Evolutionary conservation across 1,140 invertebrate species (phyloP).

Genomic region (Brevipalpus yothersi): DNA sequence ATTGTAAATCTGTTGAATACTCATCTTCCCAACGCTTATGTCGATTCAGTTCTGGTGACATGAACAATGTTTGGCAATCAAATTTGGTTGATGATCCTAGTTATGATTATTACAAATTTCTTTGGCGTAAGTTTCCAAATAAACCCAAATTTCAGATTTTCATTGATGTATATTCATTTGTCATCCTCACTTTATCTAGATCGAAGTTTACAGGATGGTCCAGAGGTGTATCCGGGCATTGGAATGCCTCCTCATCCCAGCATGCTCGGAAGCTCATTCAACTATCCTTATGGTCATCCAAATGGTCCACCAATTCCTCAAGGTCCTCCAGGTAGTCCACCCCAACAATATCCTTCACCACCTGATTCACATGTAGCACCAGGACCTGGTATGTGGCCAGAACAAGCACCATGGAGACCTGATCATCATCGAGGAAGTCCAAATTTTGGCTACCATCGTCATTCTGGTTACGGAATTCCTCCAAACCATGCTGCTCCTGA

Average conservation of each 20-base stretch:
- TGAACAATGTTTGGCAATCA: background rate
- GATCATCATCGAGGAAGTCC: slow-evolving; percentile 5
- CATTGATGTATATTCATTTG: too few relatives aligned
- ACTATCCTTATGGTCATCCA: background rate
- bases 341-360: background rate
- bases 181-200: too few relatives aligned
- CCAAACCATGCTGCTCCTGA: too few relatives aligned
- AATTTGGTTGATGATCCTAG: slow-evolving; percentile 63
- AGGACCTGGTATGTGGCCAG: background rate
- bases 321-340: background rate
- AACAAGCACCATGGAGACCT: background rate
- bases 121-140: slow-evolving; percentile 32
- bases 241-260: too few relatives aligned
- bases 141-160: too few relatives aligned
- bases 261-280: too few relatives aligned
- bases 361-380: background rate
- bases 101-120: slow-evolving; percentile 64
- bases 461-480: too few relatives aligned
- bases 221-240: too few relatives aligned
- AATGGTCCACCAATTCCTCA: slow-evolving; percentile 3
- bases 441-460: background rate
- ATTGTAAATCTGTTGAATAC: slow-evolving; percentile 56
- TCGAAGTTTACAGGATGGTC: too few relatives aligned
- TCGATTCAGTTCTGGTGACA: slow-evolving; percentile 50
- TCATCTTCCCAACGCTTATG: slow-evolving; percentile 57